Conservation (phyloP, 2,797 vertebrate species). For the Acanthopagrus latus region DNA sequence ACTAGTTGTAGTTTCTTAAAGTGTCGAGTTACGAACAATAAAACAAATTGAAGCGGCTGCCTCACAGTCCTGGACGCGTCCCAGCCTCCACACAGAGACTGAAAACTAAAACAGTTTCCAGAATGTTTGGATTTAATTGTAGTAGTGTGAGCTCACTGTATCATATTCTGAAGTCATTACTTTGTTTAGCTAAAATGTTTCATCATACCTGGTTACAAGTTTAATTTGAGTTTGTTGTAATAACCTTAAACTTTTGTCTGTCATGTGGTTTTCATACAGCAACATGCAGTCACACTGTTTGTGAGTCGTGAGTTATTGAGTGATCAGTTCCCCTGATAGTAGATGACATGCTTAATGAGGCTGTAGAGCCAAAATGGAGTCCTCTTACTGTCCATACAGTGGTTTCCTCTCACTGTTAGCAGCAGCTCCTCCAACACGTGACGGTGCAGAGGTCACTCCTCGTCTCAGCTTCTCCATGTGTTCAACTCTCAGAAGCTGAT, state of each 20-base stretch:
- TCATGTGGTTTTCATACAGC: neutral
- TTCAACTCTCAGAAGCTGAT: constrained; percentile 3
- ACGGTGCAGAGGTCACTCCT: neutral
- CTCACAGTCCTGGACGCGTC: no score
- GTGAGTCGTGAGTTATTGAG: neutral
- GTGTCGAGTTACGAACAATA: no score
- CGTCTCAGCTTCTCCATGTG: neutral
- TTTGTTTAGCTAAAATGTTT: no score
- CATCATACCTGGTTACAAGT: no score
- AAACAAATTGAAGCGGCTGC: no score
- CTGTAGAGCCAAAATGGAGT: neutral
- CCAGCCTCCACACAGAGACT: no score
- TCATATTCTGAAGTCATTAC: no score
- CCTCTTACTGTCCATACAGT: constrained; percentile 6
- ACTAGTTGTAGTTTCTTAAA: no score
- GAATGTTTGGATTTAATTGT: no score
- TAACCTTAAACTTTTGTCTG: neutral
- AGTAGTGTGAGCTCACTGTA: no score
- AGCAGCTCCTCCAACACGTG: neutral
- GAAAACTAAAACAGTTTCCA: no score
- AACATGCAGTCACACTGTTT: neutral
- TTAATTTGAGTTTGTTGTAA: no score
- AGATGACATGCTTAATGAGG: neutral
- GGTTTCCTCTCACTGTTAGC: constrained; percentile 3
- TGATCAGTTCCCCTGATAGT: neutral